A percentile compares a stretch with the other conserved stretches of the same genome.
These are phyloP conservation scores for Rhadinocentrus ornatus DNA, from an alignment of 2,797 vertebrate species.

Conservation along the genomic window DNA sequence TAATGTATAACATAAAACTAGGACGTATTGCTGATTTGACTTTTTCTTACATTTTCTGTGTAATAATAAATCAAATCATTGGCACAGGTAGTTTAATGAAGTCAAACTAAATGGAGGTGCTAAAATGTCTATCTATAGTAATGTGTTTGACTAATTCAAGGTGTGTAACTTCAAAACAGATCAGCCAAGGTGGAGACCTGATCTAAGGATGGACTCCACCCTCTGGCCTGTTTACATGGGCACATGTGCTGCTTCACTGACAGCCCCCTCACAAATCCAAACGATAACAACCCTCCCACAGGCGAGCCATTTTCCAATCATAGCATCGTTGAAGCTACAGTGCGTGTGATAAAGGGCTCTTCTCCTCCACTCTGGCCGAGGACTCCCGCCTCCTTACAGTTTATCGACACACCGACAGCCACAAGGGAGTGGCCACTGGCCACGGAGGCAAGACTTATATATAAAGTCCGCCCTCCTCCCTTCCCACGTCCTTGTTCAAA, in stretches of 20 bases:
- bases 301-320: slow-evolving; percentile 67
- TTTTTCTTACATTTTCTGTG: too few species aligned
- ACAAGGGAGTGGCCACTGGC: slow-evolving; percentile 80
- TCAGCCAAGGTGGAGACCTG: slow-evolving; percentile 20
- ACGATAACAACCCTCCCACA: slow-evolving; percentile 73
- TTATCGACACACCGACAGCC: slow-evolving; percentile 69
- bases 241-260: slow-evolving; percentile 77
- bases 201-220: slow-evolving; percentile 70
- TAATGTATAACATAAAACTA: too few species aligned
- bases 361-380: slow-evolving; percentile 52
- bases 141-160: background rate
- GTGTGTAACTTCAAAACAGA: background rate
- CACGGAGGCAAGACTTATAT: slow-evolving; percentile 77
- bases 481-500: slow-evolving; percentile 31
- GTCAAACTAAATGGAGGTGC: background rate
- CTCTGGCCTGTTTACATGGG: slow-evolving; percentile 77
- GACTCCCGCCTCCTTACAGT: slow-evolving; percentile 70
- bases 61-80: background rate
- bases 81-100: background rate
- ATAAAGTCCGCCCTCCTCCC: slow-evolving; percentile 42
- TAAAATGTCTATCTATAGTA: background rate
- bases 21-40: too few species aligned
- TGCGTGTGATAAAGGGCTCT: slow-evolving; percentile 33
- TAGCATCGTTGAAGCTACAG: slow-evolving; percentile 56
- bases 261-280: slow-evolving; percentile 63